phyloP scores from a whole-genome alignment of 2,888 invertebrate genomes.

The Spilarctia lutea region DNA sequence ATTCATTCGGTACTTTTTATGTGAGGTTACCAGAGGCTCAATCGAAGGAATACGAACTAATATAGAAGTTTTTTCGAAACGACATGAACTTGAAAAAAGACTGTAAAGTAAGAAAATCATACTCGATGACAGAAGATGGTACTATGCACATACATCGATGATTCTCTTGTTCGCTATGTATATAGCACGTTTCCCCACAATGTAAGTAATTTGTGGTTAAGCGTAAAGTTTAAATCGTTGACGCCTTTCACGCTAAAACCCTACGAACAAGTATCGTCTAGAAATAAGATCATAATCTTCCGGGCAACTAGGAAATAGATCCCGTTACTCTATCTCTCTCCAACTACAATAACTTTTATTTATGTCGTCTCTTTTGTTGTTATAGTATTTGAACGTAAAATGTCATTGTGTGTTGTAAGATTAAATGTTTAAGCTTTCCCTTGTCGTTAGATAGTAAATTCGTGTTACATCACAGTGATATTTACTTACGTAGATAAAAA shows the following conservation, averaged over 20 bases:
- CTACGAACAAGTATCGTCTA: conserved; percentile 58
- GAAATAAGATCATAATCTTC: conserved; percentile 74
- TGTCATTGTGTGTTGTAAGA: conserved; percentile 40
- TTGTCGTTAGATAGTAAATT: conserved; percentile 29
- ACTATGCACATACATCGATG: background rate
- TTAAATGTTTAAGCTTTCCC: conserved; percentile 48
- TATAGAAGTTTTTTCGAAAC: too few relatives aligned
- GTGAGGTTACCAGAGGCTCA: too few relatives aligned
- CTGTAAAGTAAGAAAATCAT: too few relatives aligned
- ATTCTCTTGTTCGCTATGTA: background rate
- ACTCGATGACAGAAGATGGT: too few relatives aligned
- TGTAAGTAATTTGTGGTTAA: background rate
- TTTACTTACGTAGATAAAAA: conserved; percentile 18
- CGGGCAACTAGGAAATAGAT: conserved; percentile 68
- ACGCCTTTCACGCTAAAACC: conserved; percentile 67
- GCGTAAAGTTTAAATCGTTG: conserved; percentile 11
- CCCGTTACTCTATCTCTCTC: conserved; percentile 53
- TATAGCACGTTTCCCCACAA: background rate
- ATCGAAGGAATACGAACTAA: too few relatives aligned
- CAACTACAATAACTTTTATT: conserved; percentile 46
- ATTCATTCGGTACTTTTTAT: too few relatives aligned
- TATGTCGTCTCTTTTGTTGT: conserved; percentile 48
- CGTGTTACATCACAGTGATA: conserved; percentile 28
- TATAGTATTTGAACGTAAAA: conserved; percentile 36
- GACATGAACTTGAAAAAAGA: too few relatives aligned